Evolutionary conservation across 2,797 vertebrate species (phyloP).

Genomic region (Lepilemur septentrionalis): DNA sequence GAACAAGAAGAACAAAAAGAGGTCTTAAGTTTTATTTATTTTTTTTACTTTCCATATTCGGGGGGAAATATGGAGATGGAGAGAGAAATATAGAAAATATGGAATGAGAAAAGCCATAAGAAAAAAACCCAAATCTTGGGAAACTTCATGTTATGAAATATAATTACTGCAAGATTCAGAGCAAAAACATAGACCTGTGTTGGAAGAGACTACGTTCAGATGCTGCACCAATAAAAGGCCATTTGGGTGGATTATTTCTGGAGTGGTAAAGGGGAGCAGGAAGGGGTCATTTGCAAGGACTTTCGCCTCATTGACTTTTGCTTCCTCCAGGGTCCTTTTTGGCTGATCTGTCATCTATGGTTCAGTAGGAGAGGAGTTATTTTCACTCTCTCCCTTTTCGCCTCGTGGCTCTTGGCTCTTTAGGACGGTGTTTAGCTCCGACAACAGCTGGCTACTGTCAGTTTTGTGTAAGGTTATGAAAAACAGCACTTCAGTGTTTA

Average conservation of each 20-base stretch:
- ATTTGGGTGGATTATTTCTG: background rate
- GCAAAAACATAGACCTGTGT: background rate
- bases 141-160: background rate
- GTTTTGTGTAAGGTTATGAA: conserved; percentile 68
- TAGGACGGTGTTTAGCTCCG: conserved; percentile 63
- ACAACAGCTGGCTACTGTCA: conserved; percentile 80
- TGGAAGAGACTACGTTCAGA: background rate
- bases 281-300: conserved; percentile 71
- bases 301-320: conserved; percentile 74
- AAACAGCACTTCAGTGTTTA: conserved; percentile 54
- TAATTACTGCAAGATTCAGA: background rate
- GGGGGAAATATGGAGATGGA: background rate
- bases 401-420: conserved; percentile 65
- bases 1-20: background rate
- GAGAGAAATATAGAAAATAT: background rate
- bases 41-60: background rate
- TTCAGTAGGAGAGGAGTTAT: conserved; percentile 73
- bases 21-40: background rate
- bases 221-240: background rate
- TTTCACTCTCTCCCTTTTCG: conserved; percentile 68
- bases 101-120: background rate
- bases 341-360: conserved; percentile 72
- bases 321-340: conserved; percentile 71
- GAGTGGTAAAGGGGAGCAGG: background rate
- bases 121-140: background rate